Percentiles rank a stretch among this genome's conserved stretches.
Conservation (phyloP, 2,113 vertebrate genomes). For the Poeciliopsis turrubarensis region DNA sequence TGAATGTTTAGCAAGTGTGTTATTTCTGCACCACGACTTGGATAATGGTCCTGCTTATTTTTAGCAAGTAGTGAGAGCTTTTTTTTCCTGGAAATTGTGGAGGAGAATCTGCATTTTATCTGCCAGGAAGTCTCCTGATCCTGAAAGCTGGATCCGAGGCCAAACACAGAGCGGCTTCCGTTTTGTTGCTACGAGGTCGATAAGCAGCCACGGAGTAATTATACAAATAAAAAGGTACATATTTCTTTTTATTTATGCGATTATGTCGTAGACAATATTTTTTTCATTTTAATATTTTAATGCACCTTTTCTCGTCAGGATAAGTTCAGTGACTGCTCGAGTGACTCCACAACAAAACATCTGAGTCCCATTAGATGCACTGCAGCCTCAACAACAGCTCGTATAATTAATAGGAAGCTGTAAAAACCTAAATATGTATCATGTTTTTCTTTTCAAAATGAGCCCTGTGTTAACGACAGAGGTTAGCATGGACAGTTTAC, state of each 20-base stretch:
- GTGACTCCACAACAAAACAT: conserved; percentile 19
- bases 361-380: conserved; percentile 42
- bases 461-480: conserved; percentile 48
- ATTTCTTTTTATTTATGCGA: not conserved
- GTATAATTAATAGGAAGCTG: conserved; percentile 37
- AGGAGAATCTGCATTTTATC: conserved; percentile 53
- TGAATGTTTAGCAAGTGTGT: conserved; percentile 22
- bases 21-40: conserved; percentile 49
- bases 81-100: conserved; percentile 52
- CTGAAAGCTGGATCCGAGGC: conserved; percentile 35
- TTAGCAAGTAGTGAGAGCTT: conserved; percentile 59
- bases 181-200: not conserved
- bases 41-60: conserved; percentile 66
- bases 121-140: conserved; percentile 50
- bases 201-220: not conserved
- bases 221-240: not conserved
- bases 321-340: conserved; percentile 2
- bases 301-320: conserved; percentile 16
- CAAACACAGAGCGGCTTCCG: conserved; percentile 24
- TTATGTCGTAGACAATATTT: not conserved
- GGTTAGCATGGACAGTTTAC: conserved; percentile 30
- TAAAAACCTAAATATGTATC: conserved; percentile 55
- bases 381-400: conserved; percentile 42
- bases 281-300: conserved; percentile 11
- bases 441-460: conserved; percentile 35